Percentiles rank a stretch among this genome's conserved stretches.
phyloP scores from a whole-genome alignment of 2,888 invertebrate genomes.

The Acanthosepion esculentum region DNA sequence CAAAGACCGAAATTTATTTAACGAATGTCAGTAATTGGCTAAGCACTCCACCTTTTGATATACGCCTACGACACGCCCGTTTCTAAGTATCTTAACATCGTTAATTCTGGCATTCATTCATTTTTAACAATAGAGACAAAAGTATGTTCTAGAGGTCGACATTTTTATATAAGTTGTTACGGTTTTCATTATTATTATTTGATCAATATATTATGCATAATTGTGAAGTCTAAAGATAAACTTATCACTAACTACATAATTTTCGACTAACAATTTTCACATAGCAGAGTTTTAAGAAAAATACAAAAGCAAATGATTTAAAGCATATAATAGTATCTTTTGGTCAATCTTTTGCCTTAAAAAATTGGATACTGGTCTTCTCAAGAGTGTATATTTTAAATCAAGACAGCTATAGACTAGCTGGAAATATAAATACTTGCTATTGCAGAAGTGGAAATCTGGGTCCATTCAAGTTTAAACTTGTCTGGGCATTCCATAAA shows the following conservation, averaged over 20 bases:
- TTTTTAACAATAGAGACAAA: neutral
- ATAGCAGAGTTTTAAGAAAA: too few species aligned
- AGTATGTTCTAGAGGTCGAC: neutral
- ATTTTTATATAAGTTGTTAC: neutral
- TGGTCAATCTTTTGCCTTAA: too few species aligned
- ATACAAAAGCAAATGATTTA: too few species aligned
- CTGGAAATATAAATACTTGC: too few species aligned
- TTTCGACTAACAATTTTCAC: neutral
- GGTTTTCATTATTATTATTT: neutral
- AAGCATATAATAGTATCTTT: too few species aligned
- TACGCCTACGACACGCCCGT: neutral
- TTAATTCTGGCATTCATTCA: neutral
- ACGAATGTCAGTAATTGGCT: slow-evolving; percentile 17
- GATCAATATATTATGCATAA: neutral
- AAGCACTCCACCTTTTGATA: neutral
- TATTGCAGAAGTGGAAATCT: too few species aligned
- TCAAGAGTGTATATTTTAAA: too few species aligned
- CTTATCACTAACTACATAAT: neutral
- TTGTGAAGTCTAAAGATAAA: neutral
- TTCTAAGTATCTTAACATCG: neutral
- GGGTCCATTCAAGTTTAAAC: too few species aligned
- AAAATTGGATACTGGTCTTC: too few species aligned
- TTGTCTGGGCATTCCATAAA: too few species aligned
- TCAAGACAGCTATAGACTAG: too few species aligned
- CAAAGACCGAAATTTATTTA: neutral